Base-by-base conservation (phyloP, 2,113 vertebrate genomes). In the Chunga burmeisteri region DNA sequence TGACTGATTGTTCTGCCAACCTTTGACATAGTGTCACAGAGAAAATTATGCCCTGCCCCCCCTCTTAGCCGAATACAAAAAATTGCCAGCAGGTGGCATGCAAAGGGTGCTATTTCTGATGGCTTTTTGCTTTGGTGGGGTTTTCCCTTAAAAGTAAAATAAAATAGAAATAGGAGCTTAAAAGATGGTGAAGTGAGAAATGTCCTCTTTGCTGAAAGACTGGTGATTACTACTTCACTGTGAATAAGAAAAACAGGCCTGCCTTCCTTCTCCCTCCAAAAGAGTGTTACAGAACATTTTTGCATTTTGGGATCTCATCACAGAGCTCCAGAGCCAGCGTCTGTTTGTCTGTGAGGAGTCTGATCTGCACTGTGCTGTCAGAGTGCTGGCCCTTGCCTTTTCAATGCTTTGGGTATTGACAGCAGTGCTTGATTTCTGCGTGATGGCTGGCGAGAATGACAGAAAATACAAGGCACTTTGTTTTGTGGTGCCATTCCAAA, bases 61-160 rank as follows among this genome's bases (percentile, higher is more conserved):
- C n/a, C 32, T 66, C 50, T 55, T 49, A 38, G 84, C 88, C 87
- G 75, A 52, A 66, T 97, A 40, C 94, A 95, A 72, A 63, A 40
- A 11, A 47, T 88, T 96, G 86, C 97, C 97, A 97, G 97, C 96
- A 97, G 97, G 92, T 97, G 97, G 97, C 97, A 97, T 75, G 93
- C 95, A 95, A 92, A 97, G 95, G 97, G 97, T 95, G 85, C 65
- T 53, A 3, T 94, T 95, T 86, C 78, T 34, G 26, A 18, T 56
- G 77, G 50, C 59, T 56, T 91, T 85, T 93, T 59, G 20, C 62
- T 81, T 71, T 22, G 40, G 42, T 83, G 85, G 68, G 73, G 38
- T 30, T 42, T 84, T 29, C 26, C 36, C 49, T 52, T 10, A 2
- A 4, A 44, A 67, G 5, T 8, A 5, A 74, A 79, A 79, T 20